phyloP scores from a whole-genome alignment of 1,140 invertebrate genomes.

The Rhopalosiphum maidis region DNA sequence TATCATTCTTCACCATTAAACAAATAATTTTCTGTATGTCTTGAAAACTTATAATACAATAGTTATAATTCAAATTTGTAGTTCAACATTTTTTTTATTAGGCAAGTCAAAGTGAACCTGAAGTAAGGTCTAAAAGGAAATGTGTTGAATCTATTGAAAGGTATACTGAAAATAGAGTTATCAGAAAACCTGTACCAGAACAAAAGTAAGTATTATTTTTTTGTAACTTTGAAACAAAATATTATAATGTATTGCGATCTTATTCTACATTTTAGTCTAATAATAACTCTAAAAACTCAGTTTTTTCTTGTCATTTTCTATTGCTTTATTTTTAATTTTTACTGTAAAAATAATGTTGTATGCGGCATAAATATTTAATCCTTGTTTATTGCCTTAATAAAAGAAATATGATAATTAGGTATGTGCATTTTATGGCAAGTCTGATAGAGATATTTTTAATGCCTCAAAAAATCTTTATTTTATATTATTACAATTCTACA shows the following conservation, averaged over 20 bases:
- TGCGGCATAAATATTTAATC: background rate
- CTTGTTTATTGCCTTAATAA: background rate
- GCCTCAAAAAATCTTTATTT: background rate
- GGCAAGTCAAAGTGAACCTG: background rate
- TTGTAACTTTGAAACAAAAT: background rate
- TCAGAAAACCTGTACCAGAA: background rate
- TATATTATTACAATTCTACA: background rate
- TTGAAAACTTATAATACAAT: background rate
- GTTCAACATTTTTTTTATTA: background rate
- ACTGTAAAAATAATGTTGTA: background rate
- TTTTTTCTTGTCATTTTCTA: background rate
- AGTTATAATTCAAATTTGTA: background rate
- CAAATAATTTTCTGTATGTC: too few relatives aligned
- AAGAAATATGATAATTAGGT: too few relatives aligned
- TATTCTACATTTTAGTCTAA: too few relatives aligned
- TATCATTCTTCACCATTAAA: too few relatives aligned
- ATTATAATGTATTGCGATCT: background rate
- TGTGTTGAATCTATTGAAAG: constrained; percentile 31
- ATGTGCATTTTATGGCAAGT: too few relatives aligned
- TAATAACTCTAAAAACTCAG: background rate
- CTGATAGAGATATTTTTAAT: background rate
- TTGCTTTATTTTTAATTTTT: background rate
- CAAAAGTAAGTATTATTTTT: background rate
- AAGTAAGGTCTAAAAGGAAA: constrained; percentile 32
- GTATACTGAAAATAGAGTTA: background rate